A percentile compares a stretch with the other conserved stretches of the same genome.
phyloP scores from a whole-genome alignment of 2,888 invertebrate species.

The Petrolisthes manimaculis region DNA sequence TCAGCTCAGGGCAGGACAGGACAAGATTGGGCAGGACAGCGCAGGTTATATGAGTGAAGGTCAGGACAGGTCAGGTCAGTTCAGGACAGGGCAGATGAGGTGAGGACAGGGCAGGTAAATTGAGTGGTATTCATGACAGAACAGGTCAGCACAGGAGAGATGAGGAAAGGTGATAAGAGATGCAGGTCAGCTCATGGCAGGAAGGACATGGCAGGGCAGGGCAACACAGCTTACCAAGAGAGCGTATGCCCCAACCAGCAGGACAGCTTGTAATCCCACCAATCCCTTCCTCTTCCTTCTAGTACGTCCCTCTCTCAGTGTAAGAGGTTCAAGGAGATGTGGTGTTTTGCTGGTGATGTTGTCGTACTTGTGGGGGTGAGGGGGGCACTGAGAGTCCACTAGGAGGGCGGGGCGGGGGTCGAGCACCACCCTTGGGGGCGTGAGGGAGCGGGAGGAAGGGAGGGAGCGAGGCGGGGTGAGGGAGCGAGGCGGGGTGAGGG shows the following conservation, averaged over 20 bases:
- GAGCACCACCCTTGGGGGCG: background rate
- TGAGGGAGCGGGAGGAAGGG: background rate
- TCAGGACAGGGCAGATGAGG: too few relatives aligned
- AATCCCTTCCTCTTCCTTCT: slow-evolving; percentile 23
- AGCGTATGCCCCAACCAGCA: slow-evolving; percentile 57
- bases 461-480: slow-evolving; percentile 9
- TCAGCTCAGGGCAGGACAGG: too few relatives aligned
- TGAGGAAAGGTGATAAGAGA: too few relatives aligned
- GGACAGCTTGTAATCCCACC: slow-evolving; percentile 45
- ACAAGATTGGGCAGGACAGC: too few relatives aligned
- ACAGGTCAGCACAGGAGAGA: too few relatives aligned
- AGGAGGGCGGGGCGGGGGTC: slow-evolving; percentile 33
- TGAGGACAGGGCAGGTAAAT: too few relatives aligned
- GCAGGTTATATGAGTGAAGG: too few relatives aligned
- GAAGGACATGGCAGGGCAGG: too few relatives aligned
- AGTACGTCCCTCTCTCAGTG: background rate
- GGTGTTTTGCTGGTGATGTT: background rate
- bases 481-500: slow-evolving; percentile 16
- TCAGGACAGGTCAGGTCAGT: too few relatives aligned
- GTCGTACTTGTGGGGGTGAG: background rate
- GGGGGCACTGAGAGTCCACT: slow-evolving; percentile 29
- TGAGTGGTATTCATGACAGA: too few relatives aligned
- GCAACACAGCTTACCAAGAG: slow-evolving; percentile 57
- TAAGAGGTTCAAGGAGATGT: too few relatives aligned
- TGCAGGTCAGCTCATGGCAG: too few relatives aligned